A percentile compares a stretch with the other conserved stretches of the same genome.
Conservation (phyloP, 2,113 vertebrate species). For the Megaleporinus macrocephalus region DNA sequence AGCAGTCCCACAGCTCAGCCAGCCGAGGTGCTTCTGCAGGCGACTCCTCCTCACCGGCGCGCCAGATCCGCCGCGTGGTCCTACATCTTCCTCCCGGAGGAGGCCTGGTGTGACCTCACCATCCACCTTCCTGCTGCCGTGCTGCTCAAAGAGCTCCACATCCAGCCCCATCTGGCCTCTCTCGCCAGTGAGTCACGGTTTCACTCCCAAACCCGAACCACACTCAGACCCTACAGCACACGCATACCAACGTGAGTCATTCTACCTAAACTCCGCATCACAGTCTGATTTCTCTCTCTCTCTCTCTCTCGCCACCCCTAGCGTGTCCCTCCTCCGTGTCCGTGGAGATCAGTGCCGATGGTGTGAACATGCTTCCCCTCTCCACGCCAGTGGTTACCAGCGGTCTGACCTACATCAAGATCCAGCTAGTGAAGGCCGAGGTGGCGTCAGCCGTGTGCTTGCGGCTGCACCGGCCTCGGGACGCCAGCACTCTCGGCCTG, state of each 20-base stretch:
- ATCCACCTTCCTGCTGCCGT: slow-evolving; percentile 97
- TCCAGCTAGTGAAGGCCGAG: slow-evolving; percentile 97
- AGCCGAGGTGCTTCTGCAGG: slow-evolving; percentile 95
- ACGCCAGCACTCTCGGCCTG: slow-evolving; percentile 94
- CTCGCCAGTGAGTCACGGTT: slow-evolving; percentile 88
- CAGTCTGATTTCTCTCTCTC: not conserved
- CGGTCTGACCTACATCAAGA: slow-evolving; percentile 97
- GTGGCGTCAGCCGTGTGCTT: slow-evolving; percentile 97
- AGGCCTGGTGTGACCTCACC: slow-evolving; percentile 99
- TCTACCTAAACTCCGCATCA: too few species aligned
- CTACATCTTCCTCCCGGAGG: slow-evolving; percentile 96
- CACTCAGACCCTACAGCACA: not conserved
- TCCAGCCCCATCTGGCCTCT: slow-evolving; percentile 96
- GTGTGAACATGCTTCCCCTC: slow-evolving; percentile 96
- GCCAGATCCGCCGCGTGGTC: slow-evolving; percentile 98
- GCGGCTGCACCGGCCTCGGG: slow-evolving; percentile 92
- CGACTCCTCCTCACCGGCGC: slow-evolving; percentile 93
- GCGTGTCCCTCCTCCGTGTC: slow-evolving; percentile 97
- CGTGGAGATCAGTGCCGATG: slow-evolving; percentile 97
- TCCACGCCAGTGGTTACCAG: slow-evolving; percentile 96
- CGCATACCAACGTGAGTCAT: too few species aligned
- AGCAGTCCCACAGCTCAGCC: slow-evolving; percentile 98
- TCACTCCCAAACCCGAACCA: not conserved
- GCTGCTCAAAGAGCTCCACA: slow-evolving; percentile 96
- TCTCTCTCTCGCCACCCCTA: slow-evolving; percentile 60